These are phyloP conservation scores for Crocodylus rhombifer DNA, from an alignment of 2,797 vertebrate genomes.

Conservation along the genomic window DNA sequence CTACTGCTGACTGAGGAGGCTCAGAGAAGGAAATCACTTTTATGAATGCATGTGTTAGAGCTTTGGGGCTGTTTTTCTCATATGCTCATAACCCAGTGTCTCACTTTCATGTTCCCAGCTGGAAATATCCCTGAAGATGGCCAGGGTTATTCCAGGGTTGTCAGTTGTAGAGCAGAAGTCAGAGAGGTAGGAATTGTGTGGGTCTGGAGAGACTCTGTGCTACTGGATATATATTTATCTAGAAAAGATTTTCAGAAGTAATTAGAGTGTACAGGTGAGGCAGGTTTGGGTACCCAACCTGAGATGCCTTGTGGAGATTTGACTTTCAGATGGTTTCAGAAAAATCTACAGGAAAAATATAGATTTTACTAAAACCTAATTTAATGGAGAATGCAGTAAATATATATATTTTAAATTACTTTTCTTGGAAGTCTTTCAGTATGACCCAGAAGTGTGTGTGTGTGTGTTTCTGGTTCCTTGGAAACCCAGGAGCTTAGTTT, in stretches of 20 bases:
- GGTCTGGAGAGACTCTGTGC: neutral
- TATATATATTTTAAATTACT: conserved; percentile 76
- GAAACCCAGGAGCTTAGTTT: conserved; percentile 78
- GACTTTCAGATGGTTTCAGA: conserved; percentile 67
- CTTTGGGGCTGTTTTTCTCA: neutral
- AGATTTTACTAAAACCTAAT: conserved; percentile 80
- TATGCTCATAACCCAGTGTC: neutral
- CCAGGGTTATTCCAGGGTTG: neutral
- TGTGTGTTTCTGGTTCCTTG: conserved; percentile 79
- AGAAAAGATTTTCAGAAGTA: neutral
- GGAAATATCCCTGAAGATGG: conserved; percentile 8
- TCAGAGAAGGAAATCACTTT: neutral
- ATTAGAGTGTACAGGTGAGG: conserved; percentile 48
- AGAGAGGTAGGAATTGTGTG: conserved; percentile 23
- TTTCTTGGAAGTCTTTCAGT: conserved; percentile 82
- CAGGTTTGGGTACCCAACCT: conserved; percentile 53
- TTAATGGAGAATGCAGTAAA: conserved; percentile 82
- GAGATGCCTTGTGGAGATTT: conserved; percentile 59
- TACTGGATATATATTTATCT: conserved; percentile 21
- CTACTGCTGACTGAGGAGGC: neutral
- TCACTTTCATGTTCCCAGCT: neutral
- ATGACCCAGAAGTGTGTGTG: conserved; percentile 71
- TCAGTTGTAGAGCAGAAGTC: conserved; percentile 26
- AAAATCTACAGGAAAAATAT: conserved; percentile 68
- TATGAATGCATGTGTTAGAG: neutral